Conservation (phyloP, 1,140 invertebrate species). For the Drosophila cardini region DNA sequence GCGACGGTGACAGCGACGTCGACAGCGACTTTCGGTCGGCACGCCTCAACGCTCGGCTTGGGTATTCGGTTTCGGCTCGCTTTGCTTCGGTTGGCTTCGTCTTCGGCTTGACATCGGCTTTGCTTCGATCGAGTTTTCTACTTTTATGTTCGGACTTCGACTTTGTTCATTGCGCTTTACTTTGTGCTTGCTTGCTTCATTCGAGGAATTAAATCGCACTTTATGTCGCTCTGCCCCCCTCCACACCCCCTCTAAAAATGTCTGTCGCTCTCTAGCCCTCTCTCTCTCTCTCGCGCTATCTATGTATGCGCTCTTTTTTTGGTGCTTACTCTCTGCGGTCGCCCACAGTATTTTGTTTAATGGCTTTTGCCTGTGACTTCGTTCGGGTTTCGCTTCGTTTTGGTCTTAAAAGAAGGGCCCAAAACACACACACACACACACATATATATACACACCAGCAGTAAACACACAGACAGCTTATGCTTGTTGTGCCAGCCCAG, state of each 20-base stretch:
- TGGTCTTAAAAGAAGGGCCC: constrained; percentile 76
- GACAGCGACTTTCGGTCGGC: constrained; percentile 14
- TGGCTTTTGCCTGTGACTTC: constrained; percentile 68
- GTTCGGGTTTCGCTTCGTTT: constrained; percentile 64
- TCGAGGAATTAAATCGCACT: constrained; percentile 81
- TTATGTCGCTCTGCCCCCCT: constrained; percentile 39
- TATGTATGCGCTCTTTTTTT: constrained; percentile 10
- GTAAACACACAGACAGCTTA: constrained; percentile 2
- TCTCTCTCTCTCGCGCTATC: constrained; percentile 15
- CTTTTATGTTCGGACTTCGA: constrained; percentile 58
- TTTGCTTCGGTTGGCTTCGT: constrained; percentile 12
- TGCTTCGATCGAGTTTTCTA: constrained; percentile 67
- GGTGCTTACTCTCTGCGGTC: constrained; percentile 32
- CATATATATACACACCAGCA: constrained; percentile 11
- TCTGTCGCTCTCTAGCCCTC: constrained; percentile 38
- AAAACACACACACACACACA: constrained; percentile 40
- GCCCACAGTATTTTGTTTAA: constrained; percentile 64
- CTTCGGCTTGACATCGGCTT: constrained; percentile 20
- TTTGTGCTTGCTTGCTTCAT: constrained; percentile 66
- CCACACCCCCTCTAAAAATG: constrained; percentile 15
- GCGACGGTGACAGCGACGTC: constrained; percentile 8
- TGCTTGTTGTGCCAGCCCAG: constrained; percentile 45
- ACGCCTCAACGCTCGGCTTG: neutral
- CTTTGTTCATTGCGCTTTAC: constrained; percentile 82
- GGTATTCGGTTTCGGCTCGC: constrained; percentile 14